These are phyloP conservation scores for Sebastes fasciatus DNA, from an alignment of 2,113 vertebrate species.

Conservation along the genomic window DNA sequence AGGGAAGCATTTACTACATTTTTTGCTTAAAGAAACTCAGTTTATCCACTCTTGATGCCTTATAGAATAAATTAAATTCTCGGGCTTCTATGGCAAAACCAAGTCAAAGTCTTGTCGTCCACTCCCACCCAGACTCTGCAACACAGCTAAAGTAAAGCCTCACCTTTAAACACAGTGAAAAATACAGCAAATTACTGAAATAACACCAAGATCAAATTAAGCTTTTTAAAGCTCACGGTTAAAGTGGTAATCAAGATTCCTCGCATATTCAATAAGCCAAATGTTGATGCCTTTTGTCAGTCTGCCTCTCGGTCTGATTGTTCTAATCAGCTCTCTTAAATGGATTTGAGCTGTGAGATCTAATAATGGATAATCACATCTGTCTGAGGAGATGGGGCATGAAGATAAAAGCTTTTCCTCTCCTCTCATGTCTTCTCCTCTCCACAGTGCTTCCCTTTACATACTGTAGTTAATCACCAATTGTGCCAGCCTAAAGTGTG, in stretches of 20 bases:
- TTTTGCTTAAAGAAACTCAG: background rate
- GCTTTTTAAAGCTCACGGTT: slow-evolving; percentile 8
- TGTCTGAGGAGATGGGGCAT: slow-evolving; percentile 47
- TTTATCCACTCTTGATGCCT: background rate
- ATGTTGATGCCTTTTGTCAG: slow-evolving; percentile 37
- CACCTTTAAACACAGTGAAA: slow-evolving; percentile 23
- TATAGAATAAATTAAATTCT: background rate
- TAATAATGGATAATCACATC: slow-evolving; percentile 72
- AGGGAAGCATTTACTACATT: background rate
- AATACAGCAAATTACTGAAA: slow-evolving; percentile 2
- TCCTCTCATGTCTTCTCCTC: slow-evolving; percentile 10
- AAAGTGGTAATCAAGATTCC: slow-evolving; percentile 29
- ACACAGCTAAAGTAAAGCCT: background rate
- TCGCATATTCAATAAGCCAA: slow-evolving; percentile 42
- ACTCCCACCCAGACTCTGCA: background rate
- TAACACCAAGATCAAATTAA: slow-evolving; percentile 6
- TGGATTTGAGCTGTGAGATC: slow-evolving; percentile 53
- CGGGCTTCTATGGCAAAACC: background rate
- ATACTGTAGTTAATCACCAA: slow-evolving; percentile 16
- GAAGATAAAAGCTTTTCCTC: slow-evolving; percentile 52
- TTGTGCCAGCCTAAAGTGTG: background rate
- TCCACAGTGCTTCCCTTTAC: slow-evolving; percentile 8
- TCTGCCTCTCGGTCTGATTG: slow-evolving; percentile 48
- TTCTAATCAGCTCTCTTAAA: slow-evolving; percentile 54
- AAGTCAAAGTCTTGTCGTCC: background rate